Conservation (phyloP, 2,113 vertebrate genomes). For the Amblyornis subalaris region DNA sequence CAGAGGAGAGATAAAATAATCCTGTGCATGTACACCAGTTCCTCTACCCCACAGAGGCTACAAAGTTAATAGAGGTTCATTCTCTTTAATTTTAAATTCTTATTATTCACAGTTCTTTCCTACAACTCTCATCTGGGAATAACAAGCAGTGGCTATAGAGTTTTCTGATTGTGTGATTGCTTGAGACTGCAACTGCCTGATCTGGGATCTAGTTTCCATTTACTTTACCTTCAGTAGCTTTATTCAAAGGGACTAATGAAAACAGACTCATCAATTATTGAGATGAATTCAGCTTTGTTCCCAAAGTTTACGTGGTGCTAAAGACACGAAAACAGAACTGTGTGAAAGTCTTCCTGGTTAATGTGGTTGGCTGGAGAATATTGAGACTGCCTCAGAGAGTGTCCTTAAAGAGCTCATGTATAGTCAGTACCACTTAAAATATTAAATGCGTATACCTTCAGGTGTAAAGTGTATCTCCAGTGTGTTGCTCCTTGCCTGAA, state of each 20-base stretch:
- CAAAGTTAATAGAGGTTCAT: not conserved
- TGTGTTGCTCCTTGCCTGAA: not conserved
- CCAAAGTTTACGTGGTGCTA: not conserved
- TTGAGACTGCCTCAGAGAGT: not conserved
- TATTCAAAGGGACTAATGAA: conserved; percentile 30
- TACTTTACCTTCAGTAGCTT: conserved; percentile 35
- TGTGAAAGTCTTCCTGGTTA: not conserved
- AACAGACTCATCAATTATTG: conserved; percentile 45
- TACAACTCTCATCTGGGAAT: not conserved
- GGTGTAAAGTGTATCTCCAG: not conserved
- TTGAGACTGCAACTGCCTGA: conserved; percentile 3
- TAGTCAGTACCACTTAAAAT: not conserved
- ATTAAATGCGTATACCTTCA: not conserved
- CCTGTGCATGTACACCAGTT: not conserved
- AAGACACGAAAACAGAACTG: not conserved
- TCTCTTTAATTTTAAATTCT: conserved; percentile 16
- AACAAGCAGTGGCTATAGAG: not conserved
- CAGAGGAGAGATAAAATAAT: not conserved
- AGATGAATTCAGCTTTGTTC: conserved; percentile 36
- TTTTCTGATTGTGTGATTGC: conserved; percentile 34
- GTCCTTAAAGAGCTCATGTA: not conserved
- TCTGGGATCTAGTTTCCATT: conserved; percentile 22
- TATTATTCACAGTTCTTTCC: not conserved
- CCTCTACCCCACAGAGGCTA: not conserved
- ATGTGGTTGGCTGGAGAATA: not conserved